Base-by-base conservation (phyloP, 2,797 vertebrate genomes). In the Crocidura indochinensis region DNA sequence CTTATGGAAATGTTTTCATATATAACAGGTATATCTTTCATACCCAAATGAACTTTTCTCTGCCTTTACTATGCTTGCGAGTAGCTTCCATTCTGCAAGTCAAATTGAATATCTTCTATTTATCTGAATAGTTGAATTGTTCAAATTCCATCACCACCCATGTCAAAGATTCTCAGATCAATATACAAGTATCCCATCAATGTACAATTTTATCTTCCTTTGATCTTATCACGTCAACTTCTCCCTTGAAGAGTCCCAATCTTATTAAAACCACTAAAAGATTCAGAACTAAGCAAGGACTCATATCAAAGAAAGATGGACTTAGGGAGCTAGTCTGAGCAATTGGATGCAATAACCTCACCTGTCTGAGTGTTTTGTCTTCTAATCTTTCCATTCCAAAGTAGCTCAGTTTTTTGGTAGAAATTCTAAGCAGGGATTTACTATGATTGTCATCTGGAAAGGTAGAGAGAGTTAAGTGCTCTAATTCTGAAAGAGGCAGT, bases 361-460 rank as follows among this genome's bases (percentile, higher is more conserved):
- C 15, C 81, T 62, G 31, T 81, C 27, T 75, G 74, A 86, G 26
- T 90, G 11, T 72, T 88, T 53, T 84, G 11, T 86, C 27, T 92
- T 85, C 84, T 82, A 46, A 38, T 67, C 27, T 84, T 3, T 47
- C 51, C 27, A 87, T 26, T 76, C 62, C 22, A 62, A 76, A 68
- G 14, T 0, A 69, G 4, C 19, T 76, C 26, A 79, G 26, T 71
- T 75, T 87, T 38, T 69, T 73, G 85, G 38, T 64, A 38, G 83
- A 85, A 24, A 71, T 73, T 65, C 29, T 81, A 85, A 91, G 80
- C 9, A 56, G n/a, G 60, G 73, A 85, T 56, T 94, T 86, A 82
- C 24, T 74, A n/a, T 83, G 83, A 90, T 49, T 91, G 65, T 60
- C 49, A 92, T 68, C 51, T 79, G 26, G 71, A 88, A 92, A 92